phyloP scores from a whole-genome alignment of 2,888 invertebrate genomes.

The Resseliella maxima region DNA sequence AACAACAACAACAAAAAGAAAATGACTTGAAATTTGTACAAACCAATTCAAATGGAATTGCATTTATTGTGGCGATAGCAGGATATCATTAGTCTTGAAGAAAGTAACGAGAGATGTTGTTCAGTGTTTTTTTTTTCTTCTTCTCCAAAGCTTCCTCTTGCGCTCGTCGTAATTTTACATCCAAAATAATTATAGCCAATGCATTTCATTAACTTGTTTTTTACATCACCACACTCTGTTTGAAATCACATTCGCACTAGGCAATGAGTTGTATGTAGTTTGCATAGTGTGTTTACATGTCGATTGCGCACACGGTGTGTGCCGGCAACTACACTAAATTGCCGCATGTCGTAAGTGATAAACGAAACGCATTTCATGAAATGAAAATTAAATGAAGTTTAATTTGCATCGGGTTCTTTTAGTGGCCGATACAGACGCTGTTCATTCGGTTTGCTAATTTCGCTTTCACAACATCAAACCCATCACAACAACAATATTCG shows the following conservation, averaged over 20 bases:
- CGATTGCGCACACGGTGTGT: neutral
- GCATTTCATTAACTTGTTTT: slow-evolving; percentile 51
- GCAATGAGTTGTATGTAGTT: no score
- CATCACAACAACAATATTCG: neutral
- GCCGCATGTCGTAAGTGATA: slow-evolving; percentile 45
- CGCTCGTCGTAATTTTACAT: neutral
- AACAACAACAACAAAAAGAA: neutral
- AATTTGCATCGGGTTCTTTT: slow-evolving; percentile 19
- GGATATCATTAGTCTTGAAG: slow-evolving; percentile 17
- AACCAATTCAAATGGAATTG: slow-evolving; percentile 30
- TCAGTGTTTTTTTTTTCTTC: neutral
- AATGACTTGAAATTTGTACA: neutral
- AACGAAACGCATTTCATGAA: slow-evolving; percentile 38
- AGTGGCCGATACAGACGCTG: neutral
- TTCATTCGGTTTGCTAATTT: neutral
- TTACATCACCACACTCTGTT: neutral
- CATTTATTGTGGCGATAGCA: slow-evolving; percentile 24
- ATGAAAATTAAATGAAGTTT: slow-evolving; percentile 23
- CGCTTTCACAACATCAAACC: neutral
- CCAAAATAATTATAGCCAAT: slow-evolving; percentile 22
- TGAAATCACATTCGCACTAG: neutral
- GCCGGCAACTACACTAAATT: neutral
- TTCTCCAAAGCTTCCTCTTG: neutral
- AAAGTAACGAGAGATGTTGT: no score
- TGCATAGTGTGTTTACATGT: no score